These are phyloP conservation scores for Saturnia pavonia DNA, from an alignment of 2,888 invertebrate species.

Conservation along the genomic window DNA sequence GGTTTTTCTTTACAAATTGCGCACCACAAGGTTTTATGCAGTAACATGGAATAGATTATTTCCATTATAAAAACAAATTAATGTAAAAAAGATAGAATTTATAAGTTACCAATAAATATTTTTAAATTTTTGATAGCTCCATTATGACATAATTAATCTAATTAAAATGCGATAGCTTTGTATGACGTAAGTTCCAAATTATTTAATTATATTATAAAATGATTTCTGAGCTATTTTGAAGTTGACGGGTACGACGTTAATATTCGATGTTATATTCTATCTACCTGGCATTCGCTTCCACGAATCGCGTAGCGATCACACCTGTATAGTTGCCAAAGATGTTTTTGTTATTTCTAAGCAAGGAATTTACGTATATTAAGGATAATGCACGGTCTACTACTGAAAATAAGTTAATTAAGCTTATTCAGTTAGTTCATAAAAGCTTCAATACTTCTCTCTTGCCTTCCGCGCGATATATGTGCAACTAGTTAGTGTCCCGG, in stretches of 20 bases:
- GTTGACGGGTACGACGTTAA: neutral
- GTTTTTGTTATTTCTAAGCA: neutral
- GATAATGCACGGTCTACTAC: neutral
- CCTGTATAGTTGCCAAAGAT: constrained; percentile 15
- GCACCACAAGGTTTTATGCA: neutral
- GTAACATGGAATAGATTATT: neutral
- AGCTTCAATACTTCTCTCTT: too few species aligned
- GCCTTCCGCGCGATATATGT: too few species aligned
- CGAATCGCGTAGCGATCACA: constrained; percentile 5
- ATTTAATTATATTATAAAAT: neutral
- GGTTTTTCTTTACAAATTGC: neutral
- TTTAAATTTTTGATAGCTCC: neutral
- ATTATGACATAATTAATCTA: neutral
- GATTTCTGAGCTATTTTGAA: constrained; percentile 1
- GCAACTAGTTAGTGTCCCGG: too few species aligned
- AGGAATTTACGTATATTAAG: neutral
- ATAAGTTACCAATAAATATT: neutral
- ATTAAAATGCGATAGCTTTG: neutral
- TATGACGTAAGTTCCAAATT: neutral
- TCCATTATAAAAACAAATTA: neutral
- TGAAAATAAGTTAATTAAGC: too few species aligned
- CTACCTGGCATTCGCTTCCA: constrained; percentile 13
- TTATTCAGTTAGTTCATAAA: neutral
- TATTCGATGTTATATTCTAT: constrained; percentile 3
- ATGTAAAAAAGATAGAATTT: neutral